phyloP scores from a whole-genome alignment of 1,140 invertebrate species.

The Halyomorpha halys region DNA sequence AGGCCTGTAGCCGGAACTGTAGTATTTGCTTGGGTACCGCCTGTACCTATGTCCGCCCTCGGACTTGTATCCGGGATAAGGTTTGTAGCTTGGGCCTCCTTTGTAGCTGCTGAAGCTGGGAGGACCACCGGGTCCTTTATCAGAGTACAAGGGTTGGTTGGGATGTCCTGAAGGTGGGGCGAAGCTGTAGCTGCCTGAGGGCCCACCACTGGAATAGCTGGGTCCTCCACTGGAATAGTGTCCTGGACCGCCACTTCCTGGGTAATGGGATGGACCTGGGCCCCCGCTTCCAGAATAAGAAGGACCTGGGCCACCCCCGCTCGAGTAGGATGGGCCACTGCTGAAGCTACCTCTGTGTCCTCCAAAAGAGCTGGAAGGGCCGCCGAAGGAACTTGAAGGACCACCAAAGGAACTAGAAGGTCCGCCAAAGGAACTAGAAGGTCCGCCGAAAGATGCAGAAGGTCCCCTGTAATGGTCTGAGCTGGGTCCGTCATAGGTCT shows the following conservation, averaged over 20 bases:
- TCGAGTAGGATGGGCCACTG: not conserved
- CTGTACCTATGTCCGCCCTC: not conserved
- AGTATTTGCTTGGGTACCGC: slow-evolving; percentile 1
- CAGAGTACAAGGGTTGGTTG: slow-evolving; percentile 1
- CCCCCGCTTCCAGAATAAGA: not conserved
- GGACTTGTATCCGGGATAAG: not conserved
- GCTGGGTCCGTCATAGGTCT: not conserved
- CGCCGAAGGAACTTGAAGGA: not conserved
- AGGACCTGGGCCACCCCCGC: not conserved
- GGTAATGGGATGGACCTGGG: not conserved
- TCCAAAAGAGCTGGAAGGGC: not conserved
- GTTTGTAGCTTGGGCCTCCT: not conserved
- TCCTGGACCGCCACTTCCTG: not conserved
- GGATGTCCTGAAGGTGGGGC: not conserved
- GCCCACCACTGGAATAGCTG: not conserved
- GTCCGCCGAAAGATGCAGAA: not conserved
- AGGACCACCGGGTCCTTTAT: not conserved
- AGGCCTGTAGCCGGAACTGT: not conserved
- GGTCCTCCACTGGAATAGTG: slow-evolving; percentile 4
- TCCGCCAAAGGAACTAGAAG: not conserved
- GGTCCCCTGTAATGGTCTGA: not conserved
- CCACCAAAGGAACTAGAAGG: not conserved
- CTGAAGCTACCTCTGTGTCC: not conserved
- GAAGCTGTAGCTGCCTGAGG: not conserved
- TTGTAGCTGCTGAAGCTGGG: slow-evolving; percentile 2